Evolutionary conservation across 2,113 vertebrate species (phyloP).

Genomic region (Pycnonotus jocosus): DNA sequence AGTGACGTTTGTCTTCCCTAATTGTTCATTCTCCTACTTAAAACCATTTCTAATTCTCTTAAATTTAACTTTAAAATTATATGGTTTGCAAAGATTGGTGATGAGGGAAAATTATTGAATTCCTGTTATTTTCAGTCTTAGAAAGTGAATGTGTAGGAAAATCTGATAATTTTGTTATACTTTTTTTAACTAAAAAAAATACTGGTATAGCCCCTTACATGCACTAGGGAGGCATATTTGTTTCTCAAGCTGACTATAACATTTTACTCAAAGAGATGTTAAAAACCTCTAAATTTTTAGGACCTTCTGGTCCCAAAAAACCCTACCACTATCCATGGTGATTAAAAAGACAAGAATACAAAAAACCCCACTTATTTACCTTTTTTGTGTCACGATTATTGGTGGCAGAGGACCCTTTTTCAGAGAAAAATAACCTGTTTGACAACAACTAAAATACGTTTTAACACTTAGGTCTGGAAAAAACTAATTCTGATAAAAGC

Average conservation of each 20-base stretch:
- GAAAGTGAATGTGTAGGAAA: neutral
- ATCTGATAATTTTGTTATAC: neutral
- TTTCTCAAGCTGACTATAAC: neutral
- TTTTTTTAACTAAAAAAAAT: neutral
- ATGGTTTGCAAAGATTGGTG: neutral
- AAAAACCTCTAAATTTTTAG: neutral
- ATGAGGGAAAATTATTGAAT: neutral
- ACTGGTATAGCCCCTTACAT: neutral
- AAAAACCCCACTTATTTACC: neutral
- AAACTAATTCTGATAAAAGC: neutral
- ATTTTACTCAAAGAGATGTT: neutral
- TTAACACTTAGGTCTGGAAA: neutral
- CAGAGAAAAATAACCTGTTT: neutral
- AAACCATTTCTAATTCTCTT: neutral
- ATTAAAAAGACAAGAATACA: neutral
- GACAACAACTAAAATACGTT: neutral
- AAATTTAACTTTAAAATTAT: neutral
- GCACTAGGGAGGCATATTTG: neutral
- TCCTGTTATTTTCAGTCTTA: neutral
- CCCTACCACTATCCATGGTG: fast-evolving
- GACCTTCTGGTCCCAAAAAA: neutral
- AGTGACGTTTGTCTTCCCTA: neutral
- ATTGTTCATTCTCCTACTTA: neutral
- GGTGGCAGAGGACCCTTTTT: neutral
- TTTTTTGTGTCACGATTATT: neutral